Evolutionary conservation across 2,888 invertebrate species (phyloP), one percentile per base, ranked within the genome.

Genomic region (Pilophorus perplexus): DNA sequence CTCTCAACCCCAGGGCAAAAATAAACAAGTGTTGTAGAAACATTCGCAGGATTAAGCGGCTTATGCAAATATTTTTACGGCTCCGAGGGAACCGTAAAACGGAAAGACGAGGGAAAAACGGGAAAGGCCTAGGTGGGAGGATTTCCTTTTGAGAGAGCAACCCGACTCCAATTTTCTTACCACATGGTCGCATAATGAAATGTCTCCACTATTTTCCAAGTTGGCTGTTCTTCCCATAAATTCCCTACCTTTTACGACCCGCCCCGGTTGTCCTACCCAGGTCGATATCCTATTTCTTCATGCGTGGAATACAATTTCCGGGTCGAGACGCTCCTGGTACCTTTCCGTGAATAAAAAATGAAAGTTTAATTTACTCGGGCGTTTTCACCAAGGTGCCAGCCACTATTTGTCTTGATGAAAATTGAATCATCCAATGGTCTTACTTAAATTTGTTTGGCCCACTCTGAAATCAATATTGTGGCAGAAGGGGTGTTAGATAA

Each of bases 171-270:
- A 46, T 46, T 46, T 46, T 46, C 46, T 22, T 46, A 46, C 46
- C 46, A 46, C 46, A 46, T 46, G 46, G 46, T 22, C 46, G 46
- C 46, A 46, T 46, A 46, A 46, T 46, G 46, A 46, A 46, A 46
- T 46, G 46, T 46, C 46, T 23, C 46, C 23, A 46, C 46, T 46
- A 46, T 46, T 46, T 46, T 46, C 46, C 25, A 25, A 46, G 23
- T 46, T 46, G 46, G 23, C 46, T 46, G 46, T 22, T 23, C 14
- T 25, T 14, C 12, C 46, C 14, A 22, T 23, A 23, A 46, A 46
- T 23, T 46, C 46, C 23, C 23, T 25, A 46, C 23, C 3, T 46
- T 46, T 46, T 46, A 46, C 46, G 46, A 46, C 23, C 23, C 22
- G n/a, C 4, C 46, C 18, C 14, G 46, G 46, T 23, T 46, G 25